Evolutionary conservation across 2,888 invertebrate species (phyloP).

Genomic region (Epirrhoe tristata): DNA sequence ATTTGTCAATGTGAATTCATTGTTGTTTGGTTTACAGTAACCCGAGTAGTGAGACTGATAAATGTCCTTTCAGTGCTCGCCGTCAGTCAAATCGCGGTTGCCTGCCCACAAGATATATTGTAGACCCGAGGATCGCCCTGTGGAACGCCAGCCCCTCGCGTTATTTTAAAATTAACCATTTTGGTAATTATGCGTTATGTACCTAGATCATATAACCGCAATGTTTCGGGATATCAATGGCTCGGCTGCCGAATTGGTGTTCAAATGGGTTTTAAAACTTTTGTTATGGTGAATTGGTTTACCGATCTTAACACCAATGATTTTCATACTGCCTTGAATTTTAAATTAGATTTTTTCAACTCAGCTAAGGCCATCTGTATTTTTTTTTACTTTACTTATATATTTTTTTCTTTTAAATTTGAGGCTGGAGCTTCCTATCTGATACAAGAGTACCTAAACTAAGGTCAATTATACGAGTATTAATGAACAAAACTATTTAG

Average conservation of each 20-base stretch:
- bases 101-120: slow-evolving; percentile 84
- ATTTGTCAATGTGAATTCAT: slow-evolving; percentile 85
- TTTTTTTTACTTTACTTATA: not conserved
- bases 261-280: slow-evolving; percentile 7
- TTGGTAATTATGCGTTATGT: slow-evolving; percentile 57
- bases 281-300: not conserved
- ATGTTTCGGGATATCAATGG: slow-evolving; percentile 33
- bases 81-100: slow-evolving; percentile 85
- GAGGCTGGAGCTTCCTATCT: too few species aligned
- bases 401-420: not conserved
- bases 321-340: not conserved
- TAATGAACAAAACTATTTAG: too few species aligned
- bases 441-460: too few species aligned
- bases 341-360: not conserved
- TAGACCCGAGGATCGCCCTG: slow-evolving; percentile 78
- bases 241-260: slow-evolving; percentile 8
- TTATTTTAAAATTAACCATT: slow-evolving; percentile 80
- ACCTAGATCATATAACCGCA: slow-evolving; percentile 46
- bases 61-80: slow-evolving; percentile 84
- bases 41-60: slow-evolving; percentile 83
- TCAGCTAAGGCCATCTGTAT: not conserved
- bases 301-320: not conserved
- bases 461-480: too few species aligned
- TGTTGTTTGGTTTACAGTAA: slow-evolving; percentile 84
- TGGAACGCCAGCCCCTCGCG: slow-evolving; percentile 67